A percentile compares a stretch with the other conserved stretches of the same genome.
Evolutionary conservation across 1,140 invertebrate species (phyloP).

Genomic region (Thrips palmi): DNA sequence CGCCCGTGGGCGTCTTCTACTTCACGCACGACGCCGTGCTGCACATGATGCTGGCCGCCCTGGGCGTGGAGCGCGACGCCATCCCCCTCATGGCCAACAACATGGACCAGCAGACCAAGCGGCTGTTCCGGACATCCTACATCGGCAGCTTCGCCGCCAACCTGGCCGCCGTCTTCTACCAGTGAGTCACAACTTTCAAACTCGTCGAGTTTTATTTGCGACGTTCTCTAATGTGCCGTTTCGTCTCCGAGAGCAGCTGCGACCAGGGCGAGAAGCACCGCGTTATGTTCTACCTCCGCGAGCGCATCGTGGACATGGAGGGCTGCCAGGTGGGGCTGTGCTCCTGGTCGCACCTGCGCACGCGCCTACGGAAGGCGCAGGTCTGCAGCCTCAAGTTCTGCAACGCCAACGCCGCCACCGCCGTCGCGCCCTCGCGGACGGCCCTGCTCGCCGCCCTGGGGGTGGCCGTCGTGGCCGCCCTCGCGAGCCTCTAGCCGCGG

Average conservation of each 20-base stretch:
- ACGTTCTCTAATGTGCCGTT: not conserved
- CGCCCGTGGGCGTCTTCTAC: slow-evolving; percentile 21
- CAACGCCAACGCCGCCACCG: too few species aligned
- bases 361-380: too few species aligned
- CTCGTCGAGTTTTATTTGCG: not conserved
- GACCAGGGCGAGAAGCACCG: slow-evolving; percentile 4
- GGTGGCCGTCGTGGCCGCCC: too few species aligned
- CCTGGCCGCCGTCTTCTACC: slow-evolving; percentile 25
- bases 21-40: slow-evolving; percentile 23
- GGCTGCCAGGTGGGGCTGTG: slow-evolving; percentile 15
- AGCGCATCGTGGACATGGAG: slow-evolving; percentile 11
- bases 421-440: too few species aligned
- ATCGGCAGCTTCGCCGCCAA: slow-evolving; percentile 29
- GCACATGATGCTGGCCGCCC: slow-evolving; percentile 18
- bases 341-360: slow-evolving; percentile 12
- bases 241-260: slow-evolving; percentile 6
- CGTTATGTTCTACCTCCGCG: slow-evolving; percentile 15
- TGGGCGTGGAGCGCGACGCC: slow-evolving; percentile 26
- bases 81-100: slow-evolving; percentile 21
- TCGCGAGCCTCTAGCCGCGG: too few species aligned
- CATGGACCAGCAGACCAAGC: slow-evolving; percentile 16
- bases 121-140: slow-evolving; percentile 24
- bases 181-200: slow-evolving; percentile 12
- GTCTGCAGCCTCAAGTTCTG: too few species aligned
- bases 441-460: too few species aligned